Base-by-base conservation (phyloP, 2,113 vertebrate species). In the Chaetura pelagica region DNA sequence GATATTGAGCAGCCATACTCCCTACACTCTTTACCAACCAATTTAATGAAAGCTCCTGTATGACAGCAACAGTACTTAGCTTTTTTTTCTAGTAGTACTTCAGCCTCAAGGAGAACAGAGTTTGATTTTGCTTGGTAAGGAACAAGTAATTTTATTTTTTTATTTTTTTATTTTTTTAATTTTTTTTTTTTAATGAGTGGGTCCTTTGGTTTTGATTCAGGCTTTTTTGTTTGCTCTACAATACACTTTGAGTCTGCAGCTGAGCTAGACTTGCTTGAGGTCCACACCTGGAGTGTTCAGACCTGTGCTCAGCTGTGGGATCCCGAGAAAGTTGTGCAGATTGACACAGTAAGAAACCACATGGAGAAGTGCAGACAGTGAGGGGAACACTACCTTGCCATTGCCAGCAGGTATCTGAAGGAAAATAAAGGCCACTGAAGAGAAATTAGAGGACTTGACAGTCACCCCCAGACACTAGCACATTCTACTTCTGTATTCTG, bases 21-120 rank as follows among this genome's bases (percentile, higher is more conserved):
- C 64, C 76, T 46, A 35, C 66, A 38, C 74, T 75, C 73, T 90
- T 87, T 59, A 38, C 62, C 76, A 76, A 80, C 76, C 75, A 69
- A 68, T 92, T 93, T 91, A 69, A 83, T 77, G 78, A 94, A 90
- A 85, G 72, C 58, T 95, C 46, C 16, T n/a, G n/a, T n/a, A n/a
- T n/a, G n/a, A n/a, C n/a, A n/a, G 57, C 34, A 87, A 24, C 1
- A 74, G 44, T 27, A 23, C 29, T 69, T 26, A 10, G 3, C 8
- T 20, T 7, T 49, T 51, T 94, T 44, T 74, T 29, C 59, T 51
- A 73, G 38, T 30, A 74, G 59, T 32, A 14, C 48, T 86, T 67
- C 59, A 90, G 61, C 63, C 57, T 72, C 68, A 61, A 72, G 44
- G 23, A 78, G 44, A 91, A 48, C 24, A 76, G 54, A 83, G 38